phyloP scores from a whole-genome alignment of 2,888 invertebrate species.

The Aleiodes testaceus region DNA sequence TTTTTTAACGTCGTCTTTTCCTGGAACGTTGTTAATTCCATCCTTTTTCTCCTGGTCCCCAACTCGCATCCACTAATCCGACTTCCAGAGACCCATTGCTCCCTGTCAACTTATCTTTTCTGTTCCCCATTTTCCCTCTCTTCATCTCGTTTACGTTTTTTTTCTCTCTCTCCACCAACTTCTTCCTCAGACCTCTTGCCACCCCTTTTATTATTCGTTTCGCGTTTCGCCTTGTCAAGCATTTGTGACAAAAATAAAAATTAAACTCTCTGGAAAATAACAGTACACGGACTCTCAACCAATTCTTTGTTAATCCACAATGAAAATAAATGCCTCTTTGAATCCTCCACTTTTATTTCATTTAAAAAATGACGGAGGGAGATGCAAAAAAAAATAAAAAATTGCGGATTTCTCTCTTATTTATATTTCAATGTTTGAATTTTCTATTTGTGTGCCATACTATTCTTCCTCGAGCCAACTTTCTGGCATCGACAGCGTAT shows the following conservation, averaged over 20 bases:
- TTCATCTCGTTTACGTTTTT: conserved; percentile 6
- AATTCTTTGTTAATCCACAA: conserved; percentile 1
- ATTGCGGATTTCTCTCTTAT: too few relatives aligned
- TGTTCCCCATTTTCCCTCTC: conserved; percentile 1
- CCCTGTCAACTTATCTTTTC: conserved; percentile 45
- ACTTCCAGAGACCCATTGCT: conserved; percentile 43
- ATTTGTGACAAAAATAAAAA: conserved; percentile 33
- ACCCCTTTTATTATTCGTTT: conserved; percentile 42
- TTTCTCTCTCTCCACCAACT: conserved; percentile 26
- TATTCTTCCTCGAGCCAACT: background rate
- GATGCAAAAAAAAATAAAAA: too few relatives aligned
- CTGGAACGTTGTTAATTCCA: conserved; percentile 48
- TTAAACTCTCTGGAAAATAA: conserved; percentile 11
- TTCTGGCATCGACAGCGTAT: conserved; percentile 32
- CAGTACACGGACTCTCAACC: conserved; percentile 7
- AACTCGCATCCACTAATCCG: conserved; percentile 51
- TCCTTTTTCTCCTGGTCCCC: conserved; percentile 39
- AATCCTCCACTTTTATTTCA: background rate
- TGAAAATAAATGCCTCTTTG: background rate
- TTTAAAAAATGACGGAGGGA: too few relatives aligned
- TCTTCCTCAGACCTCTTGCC: conserved; percentile 42
- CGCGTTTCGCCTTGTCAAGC: conserved; percentile 36
- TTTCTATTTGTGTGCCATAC: conserved; percentile 27
- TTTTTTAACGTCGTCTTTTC: conserved; percentile 38
- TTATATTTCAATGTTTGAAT: conserved; percentile 22